phyloP scores from a whole-genome alignment of 2,888 invertebrate genomes.

The Electrophaes corylata region DNA sequence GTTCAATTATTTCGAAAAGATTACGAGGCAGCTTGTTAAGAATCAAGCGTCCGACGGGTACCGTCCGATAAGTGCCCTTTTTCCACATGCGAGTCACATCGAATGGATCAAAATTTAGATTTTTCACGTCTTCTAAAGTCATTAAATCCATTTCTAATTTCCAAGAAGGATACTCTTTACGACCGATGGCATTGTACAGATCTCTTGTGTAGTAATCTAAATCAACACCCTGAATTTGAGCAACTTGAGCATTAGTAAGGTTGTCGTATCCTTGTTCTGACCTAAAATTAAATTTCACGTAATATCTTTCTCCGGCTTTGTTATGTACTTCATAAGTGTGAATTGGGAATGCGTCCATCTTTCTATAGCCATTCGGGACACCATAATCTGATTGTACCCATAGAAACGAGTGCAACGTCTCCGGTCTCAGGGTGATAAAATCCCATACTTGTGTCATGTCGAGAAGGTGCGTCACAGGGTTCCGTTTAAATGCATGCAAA shows the following conservation, averaged over 20 bases:
- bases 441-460: conserved; percentile 96
- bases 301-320: conserved; percentile 86
- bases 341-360: conserved; percentile 95
- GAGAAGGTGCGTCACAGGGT: conserved; percentile 92
- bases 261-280: conserved; percentile 94
- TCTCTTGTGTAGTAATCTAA: conserved; percentile 94
- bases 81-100: conserved; percentile 95
- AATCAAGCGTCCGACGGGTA: conserved; percentile 90
- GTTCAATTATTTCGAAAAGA: conserved; percentile 45
- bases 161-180: conserved; percentile 67
- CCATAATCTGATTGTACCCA: conserved; percentile 94
- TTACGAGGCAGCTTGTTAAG: conserved; percentile 92
- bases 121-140: conserved; percentile 86
- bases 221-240: conserved; percentile 87
- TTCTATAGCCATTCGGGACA: conserved; percentile 93
- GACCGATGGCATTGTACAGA: conserved; percentile 92
- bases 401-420: conserved; percentile 89
- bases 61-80: conserved; percentile 89
- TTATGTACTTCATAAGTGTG: conserved; percentile 96
- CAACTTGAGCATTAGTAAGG: conserved; percentile 86
- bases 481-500: conserved; percentile 95
- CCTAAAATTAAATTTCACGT: conserved; percentile 95
- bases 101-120: conserved; percentile 91
- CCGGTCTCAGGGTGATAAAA: conserved; percentile 91
- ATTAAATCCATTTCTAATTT: conserved; percentile 29